A percentile compares a stretch with the other conserved stretches of the same genome.
phyloP scores from a whole-genome alignment of 2,113 vertebrate genomes.

The Leucopternis melanops region DNA sequence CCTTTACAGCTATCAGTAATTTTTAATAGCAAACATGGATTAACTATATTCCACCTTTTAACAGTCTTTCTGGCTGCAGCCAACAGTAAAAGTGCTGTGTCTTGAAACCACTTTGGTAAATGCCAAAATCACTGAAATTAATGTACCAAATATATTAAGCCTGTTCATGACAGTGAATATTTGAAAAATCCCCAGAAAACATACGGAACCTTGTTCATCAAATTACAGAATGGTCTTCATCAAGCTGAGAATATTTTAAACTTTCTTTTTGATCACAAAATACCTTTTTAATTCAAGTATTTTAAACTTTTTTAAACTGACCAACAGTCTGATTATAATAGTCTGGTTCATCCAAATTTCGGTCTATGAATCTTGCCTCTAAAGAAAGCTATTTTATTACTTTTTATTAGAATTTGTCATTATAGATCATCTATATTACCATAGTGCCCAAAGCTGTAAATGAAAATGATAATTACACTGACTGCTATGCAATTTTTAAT shows the following conservation, averaged over 20 bases:
- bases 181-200: background rate
- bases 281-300: background rate
- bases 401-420: slow-evolving; percentile 3
- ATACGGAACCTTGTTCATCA: background rate
- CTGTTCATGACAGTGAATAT: background rate
- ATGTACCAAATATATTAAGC: too few relatives aligned
- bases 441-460: background rate
- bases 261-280: background rate
- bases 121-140: too few relatives aligned
- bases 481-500: background rate
- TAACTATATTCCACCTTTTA: too few relatives aligned
- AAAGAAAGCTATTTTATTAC: background rate
- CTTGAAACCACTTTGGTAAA: too few relatives aligned
- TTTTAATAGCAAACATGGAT: background rate
- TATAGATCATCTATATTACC: background rate
- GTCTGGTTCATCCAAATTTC: background rate
- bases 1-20: background rate
- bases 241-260: background rate
- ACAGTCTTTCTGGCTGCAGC: too few relatives aligned
- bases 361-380: background rate
- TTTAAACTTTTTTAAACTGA: background rate
- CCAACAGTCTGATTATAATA: background rate
- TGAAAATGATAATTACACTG: background rate
- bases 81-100: too few relatives aligned
- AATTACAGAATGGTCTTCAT: background rate